These are phyloP conservation scores for Sapajus apella DNA, from an alignment of 2,113 vertebrate genomes.

Conservation along the genomic window DNA sequence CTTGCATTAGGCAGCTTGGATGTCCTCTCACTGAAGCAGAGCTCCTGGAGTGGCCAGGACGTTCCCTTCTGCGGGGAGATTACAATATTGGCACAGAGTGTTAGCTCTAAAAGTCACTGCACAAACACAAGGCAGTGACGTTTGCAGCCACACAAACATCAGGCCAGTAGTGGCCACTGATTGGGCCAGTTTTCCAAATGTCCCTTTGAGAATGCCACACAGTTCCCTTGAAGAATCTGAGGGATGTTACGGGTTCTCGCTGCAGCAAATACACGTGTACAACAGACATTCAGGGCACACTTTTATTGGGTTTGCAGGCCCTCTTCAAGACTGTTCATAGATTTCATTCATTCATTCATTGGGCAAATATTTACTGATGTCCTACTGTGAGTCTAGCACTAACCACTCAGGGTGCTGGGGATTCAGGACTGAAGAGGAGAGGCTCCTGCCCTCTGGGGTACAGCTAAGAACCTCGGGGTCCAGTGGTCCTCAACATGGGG, in stretches of 20 bases:
- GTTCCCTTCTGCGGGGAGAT: neutral
- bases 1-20: fast-evolving
- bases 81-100: fast-evolving
- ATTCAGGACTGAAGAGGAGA: neutral
- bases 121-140: fast-evolving
- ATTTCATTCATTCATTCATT: neutral
- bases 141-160: neutral
- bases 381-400: too few species aligned
- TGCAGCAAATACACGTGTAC: neutral
- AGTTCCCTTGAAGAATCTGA: neutral
- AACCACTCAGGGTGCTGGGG: neutral
- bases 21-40: fast-evolving
- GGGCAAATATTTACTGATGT: neutral
- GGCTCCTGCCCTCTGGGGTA: neutral
- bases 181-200: neutral
- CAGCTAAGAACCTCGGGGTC: neutral
- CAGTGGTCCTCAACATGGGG: neutral
- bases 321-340: neutral
- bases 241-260: neutral
- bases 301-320: neutral
- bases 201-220: neutral
- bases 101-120: neutral
- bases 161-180: neutral
- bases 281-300: neutral
- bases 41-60: neutral